phyloP scores from a whole-genome alignment of 2,888 invertebrate species.

The Papilio gigon region DNA sequence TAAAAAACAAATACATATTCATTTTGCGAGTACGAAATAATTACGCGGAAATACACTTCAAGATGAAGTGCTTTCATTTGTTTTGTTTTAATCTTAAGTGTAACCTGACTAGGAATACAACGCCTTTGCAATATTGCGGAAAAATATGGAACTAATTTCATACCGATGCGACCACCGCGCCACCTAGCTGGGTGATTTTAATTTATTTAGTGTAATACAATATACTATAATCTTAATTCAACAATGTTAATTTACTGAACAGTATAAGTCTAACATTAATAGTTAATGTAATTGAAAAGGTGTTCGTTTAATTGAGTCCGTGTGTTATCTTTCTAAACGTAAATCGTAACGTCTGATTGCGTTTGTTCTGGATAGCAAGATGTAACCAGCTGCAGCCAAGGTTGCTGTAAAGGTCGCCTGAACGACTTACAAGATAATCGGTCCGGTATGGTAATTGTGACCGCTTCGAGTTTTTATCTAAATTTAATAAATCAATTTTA shows the following conservation, averaged over 20 bases:
- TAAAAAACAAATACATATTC: neutral
- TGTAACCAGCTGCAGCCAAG: constrained; percentile 25
- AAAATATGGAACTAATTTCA: too few species aligned
- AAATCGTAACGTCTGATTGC: constrained; percentile 19
- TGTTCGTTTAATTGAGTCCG: neutral
- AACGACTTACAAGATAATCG: constrained; percentile 23
- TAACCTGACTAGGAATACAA: too few species aligned
- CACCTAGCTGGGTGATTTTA: too few species aligned
- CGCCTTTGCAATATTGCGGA: too few species aligned
- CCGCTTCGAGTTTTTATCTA: constrained; percentile 28
- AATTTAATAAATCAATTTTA: constrained; percentile 33
- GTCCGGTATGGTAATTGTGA: constrained; percentile 23
- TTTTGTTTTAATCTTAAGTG: too few species aligned
- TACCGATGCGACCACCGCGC: too few species aligned
- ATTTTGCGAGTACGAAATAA: neutral
- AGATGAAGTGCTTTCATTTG: too few species aligned
- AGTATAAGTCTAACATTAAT: neutral
- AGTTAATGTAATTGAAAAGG: neutral
- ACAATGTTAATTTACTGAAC: too few species aligned
- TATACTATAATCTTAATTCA: too few species aligned
- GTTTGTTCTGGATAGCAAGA: constrained; percentile 11
- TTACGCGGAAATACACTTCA: neutral
- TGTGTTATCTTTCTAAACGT: neutral
- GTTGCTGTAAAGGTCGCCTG: constrained; percentile 31
- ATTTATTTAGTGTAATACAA: too few species aligned